Evolutionary conservation across 2,797 vertebrate genomes (phyloP), one percentile per base, ranked within the genome.

Genomic region (Xyrichtys novacula): DNA sequence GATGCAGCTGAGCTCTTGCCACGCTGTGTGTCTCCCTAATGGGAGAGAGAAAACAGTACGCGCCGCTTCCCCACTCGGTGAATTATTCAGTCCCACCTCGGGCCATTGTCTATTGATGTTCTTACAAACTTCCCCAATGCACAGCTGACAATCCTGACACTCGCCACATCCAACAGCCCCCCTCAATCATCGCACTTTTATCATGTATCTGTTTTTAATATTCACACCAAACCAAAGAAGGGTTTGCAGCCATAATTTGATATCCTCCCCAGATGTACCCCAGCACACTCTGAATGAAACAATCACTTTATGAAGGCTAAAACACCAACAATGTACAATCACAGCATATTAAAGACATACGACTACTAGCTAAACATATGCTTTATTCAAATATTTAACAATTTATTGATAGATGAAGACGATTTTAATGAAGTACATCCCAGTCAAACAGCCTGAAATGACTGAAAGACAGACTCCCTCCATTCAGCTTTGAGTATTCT

Each of bases 61-160:
- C 31, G 47, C 76, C 25, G 39, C 76, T 74, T 88, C 77, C 78
- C 78, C 78, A 7, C 73, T 59, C 40, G 28, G 83, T 90, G 77
- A 91, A 92, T 91, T 87, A 92, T 92, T 89, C 79, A 90, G 65
- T 79, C 69, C 50, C 76, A 86, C 87, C 90, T 87, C 76, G 11
- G 82, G 90, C 89, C 68, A 55, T 87, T 86, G 88, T 91, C 86
- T 88, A 78, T 80, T 89, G 91, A 89, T 88, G 86, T 89, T 90
- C 65, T 71, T 56, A 73, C 83, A 85, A 75, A 84, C 84, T 82
- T 76, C 49, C 76, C 85, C 65, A 64, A 77, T 57, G 70, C 77
- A 71, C 71, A 65, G 73, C 78, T 81, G 79, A 74, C 75, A 83
- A 77, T 72, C 65, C 66, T 81, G 69, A 84, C 78, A 74, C 60